Evolutionary conservation across 2,113 vertebrate species (phyloP).

Genomic region (Sitta europaea): DNA sequence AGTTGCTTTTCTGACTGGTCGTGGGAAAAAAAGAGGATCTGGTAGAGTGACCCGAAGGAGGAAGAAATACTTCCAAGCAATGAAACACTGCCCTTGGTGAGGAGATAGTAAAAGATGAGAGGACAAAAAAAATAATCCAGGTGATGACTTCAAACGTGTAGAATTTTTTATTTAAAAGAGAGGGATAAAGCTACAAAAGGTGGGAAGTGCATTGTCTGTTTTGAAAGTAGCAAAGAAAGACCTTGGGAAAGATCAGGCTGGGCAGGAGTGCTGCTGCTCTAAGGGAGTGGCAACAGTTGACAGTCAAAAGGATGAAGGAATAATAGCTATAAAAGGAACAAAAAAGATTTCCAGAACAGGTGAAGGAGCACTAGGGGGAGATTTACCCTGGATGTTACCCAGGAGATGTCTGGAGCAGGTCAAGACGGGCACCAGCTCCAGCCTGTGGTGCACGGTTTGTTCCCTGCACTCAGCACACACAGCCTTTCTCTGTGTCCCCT

Average conservation of each 20-base stretch:
- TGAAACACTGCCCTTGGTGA: not conserved
- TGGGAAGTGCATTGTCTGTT: not conserved
- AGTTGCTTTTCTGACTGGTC: not conserved
- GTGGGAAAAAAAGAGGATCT: not conserved
- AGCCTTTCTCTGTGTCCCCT: not conserved
- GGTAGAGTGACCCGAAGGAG: not conserved
- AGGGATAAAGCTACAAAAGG: not conserved
- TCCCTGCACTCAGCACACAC: not conserved
- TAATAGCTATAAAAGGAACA: not conserved
- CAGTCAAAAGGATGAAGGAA: not conserved
- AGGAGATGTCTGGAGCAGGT: not conserved
- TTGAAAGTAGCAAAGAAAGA: not conserved
- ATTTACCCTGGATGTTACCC: not conserved
- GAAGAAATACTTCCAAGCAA: not conserved
- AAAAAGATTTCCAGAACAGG: not conserved
- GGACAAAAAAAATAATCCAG: not conserved
- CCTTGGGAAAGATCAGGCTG: constrained; percentile 1
- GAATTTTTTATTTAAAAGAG: not conserved
- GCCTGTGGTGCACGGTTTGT: fast-evolving
- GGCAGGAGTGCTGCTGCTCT: not conserved
- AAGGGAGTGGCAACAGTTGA: not conserved
- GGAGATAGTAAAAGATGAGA: not conserved
- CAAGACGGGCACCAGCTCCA: not conserved
- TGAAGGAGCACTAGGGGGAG: not conserved
- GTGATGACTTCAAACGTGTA: not conserved